Evolutionary conservation across 2,888 invertebrate genomes (phyloP).

Genomic region (Galerucella pusilla): DNA sequence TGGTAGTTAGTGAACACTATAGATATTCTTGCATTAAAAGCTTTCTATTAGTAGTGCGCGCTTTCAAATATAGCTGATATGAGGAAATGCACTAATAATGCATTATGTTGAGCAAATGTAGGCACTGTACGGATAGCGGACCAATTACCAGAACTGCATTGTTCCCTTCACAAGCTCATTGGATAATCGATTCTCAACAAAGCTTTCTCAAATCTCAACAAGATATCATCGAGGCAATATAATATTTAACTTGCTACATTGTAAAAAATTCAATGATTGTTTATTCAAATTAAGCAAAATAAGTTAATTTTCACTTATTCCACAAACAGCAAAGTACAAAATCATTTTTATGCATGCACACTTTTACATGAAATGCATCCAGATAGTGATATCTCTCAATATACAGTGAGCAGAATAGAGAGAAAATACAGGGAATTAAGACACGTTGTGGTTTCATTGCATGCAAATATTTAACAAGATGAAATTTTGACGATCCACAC

Average conservation of each 20-base stretch:
- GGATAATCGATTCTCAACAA: slow-evolving; percentile 21
- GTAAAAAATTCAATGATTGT: background rate
- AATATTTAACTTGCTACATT: background rate
- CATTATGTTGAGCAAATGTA: background rate
- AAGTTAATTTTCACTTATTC: no score
- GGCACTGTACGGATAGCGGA: slow-evolving; percentile 9
- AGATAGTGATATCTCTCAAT: no score
- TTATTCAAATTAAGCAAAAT: no score
- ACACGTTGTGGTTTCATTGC: no score
- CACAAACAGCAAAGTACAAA: no score
- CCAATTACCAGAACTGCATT: slow-evolving; percentile 28
- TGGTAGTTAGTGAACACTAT: background rate
- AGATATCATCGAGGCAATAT: background rate
- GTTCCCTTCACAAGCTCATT: slow-evolving; percentile 12
- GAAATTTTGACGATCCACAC: no score
- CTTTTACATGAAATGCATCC: no score
- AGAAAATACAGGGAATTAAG: no score
- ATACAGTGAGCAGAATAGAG: no score
- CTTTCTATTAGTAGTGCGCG: background rate
- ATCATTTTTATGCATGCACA: no score
- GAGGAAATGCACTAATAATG: slow-evolving; percentile 22
- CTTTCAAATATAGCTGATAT: background rate
- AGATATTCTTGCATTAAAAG: background rate
- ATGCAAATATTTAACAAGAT: no score
- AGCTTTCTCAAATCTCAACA: slow-evolving; percentile 18